phyloP scores from a whole-genome alignment of 2,113 vertebrate species.

The Piprites chloris region DNA sequence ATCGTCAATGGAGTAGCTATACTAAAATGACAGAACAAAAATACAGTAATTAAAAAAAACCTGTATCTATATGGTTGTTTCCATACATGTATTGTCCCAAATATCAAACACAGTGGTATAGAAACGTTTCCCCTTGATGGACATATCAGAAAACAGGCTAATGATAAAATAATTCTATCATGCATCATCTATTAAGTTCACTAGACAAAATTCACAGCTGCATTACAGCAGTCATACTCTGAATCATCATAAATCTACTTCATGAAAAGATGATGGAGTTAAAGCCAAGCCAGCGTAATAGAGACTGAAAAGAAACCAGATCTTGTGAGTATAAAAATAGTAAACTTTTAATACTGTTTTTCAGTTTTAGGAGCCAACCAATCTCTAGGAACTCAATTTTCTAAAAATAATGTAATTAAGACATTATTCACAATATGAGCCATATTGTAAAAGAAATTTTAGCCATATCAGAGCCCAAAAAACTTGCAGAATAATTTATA shows the following conservation, averaged over 20 bases:
- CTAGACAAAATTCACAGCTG: not conserved
- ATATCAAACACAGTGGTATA: not conserved
- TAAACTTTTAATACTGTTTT: not conserved
- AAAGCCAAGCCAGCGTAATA: not conserved
- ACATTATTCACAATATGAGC: not conserved
- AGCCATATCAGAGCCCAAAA: not conserved
- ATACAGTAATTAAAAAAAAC: not conserved
- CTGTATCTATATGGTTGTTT: not conserved
- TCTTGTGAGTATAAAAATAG: not conserved
- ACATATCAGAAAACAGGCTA: not conserved
- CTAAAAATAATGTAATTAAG: not conserved
- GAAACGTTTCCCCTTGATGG: not conserved
- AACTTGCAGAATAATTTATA: not conserved
- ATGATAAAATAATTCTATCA: not conserved
- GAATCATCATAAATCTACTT: not conserved
- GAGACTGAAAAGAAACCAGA: not conserved
- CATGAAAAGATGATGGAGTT: not conserved
- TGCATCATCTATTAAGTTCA: not conserved
- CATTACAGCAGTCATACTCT: not conserved
- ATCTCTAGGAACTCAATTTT: not conserved
- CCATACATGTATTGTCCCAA: not conserved
- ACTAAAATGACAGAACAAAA: slow-evolving; percentile 66
- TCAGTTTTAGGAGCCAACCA: not conserved
- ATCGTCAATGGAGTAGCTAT: slow-evolving; percentile 92
- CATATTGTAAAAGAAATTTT: not conserved